These are phyloP conservation scores for Perdita meconis DNA, from an alignment of 2,888 invertebrate species.

Conservation along the genomic window DNA sequence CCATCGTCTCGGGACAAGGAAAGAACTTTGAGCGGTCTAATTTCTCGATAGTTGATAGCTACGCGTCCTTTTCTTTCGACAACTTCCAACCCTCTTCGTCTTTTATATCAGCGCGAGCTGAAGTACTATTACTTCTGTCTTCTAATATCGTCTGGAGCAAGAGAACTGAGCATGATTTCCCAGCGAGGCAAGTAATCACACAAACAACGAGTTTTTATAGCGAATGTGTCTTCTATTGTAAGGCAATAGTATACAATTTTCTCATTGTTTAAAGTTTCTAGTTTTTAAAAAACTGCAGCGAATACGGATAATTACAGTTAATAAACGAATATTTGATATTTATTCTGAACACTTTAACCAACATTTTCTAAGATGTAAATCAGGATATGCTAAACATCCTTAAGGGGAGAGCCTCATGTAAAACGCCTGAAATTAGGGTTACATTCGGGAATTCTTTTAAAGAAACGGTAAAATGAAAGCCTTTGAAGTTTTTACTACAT, in stretches of 20 bases:
- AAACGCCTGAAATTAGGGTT: too few species aligned
- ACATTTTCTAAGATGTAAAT: too few species aligned
- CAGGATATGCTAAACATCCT: too few species aligned
- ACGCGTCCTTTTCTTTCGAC: constrained; percentile 20
- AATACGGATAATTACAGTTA: too few species aligned
- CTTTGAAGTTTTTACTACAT: too few species aligned
- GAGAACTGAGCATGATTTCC: constrained; percentile 63
- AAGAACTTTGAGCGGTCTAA: constrained; percentile 65
- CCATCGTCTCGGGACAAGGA: constrained; percentile 43
- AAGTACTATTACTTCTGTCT: constrained; percentile 54
- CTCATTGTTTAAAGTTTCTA: constrained; percentile 4
- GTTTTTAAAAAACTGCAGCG: too few species aligned
- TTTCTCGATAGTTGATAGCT: constrained; percentile 57
- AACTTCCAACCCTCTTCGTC: constrained; percentile 34
- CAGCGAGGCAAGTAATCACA: constrained; percentile 73
- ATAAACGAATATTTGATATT: too few species aligned
- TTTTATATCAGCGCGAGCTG: constrained; percentile 17
- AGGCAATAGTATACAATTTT: constrained; percentile 48
- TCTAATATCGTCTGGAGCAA: constrained; percentile 72
- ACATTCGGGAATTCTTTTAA: too few species aligned
- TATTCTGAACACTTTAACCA: too few species aligned
- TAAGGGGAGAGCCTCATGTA: too few species aligned
- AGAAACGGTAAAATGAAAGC: too few species aligned
- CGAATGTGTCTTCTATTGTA: constrained; percentile 41
- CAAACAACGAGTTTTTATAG: constrained; percentile 67